Evolutionary conservation across 2,113 vertebrate genomes (phyloP), one percentile per base, ranked within the genome.

Genomic region (Chelonoidis abingdonii): DNA sequence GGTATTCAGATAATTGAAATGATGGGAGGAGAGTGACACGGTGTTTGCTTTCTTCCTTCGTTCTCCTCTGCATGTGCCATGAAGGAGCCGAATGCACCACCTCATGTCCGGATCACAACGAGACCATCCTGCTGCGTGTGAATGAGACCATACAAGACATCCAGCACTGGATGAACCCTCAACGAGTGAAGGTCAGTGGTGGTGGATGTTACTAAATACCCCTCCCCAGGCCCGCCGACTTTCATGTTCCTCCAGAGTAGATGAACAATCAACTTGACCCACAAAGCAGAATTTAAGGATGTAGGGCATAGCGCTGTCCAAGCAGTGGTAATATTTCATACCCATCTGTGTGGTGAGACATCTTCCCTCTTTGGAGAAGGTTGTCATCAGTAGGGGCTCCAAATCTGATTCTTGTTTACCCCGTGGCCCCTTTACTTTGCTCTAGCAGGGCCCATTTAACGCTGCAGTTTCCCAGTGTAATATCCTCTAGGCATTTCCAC

Each of bases 101-200:
- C 93, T 98, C 98, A 2, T 99, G 99, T 97, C 98, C 98, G 93
- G 99, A 99, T 93, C 99, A 98, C 95, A 99, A 98, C 3, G 99
- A 99, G 87, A 98, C 99, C 94, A 98, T 99, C 96, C 98, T 99
- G 94, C 98, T 99, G 96, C 99, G 99, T 0, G 86, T 97, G 89
- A 99, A 99, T 1, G 98, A 99, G 98, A 99, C 99, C 0, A 96
- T 98, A 14, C 98, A 98, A 22, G 98, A 97, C 92, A 98, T 99
- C n/a, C 98, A 99, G 93, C 98, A 99, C 98, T 99, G 99, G 99
- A 99, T 99, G 98, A 99, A 99, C 97, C 99, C 99, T 8, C 97
- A 98, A 10, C 99, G 99, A 98, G 99, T 99, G 93, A 99, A 99
- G 99, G 99, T 99, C 92, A 97, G 99, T 98, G 94, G 75, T 50